phyloP scores from a whole-genome alignment of 1,140 invertebrate genomes.

The Orussus abietinus region DNA sequence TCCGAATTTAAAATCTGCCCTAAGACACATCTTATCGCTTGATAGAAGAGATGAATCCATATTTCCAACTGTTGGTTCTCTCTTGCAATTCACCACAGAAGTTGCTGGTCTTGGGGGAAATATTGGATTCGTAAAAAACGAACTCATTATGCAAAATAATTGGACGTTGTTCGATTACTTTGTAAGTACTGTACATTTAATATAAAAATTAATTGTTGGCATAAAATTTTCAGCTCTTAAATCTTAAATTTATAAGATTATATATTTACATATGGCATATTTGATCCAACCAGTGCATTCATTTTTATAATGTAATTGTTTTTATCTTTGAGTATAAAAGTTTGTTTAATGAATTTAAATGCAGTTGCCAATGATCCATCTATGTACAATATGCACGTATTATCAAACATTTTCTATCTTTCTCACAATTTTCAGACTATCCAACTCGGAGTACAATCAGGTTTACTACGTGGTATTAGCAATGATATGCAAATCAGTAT shows the following conservation, averaged over 20 bases:
- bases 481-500: slow-evolving; percentile 63
- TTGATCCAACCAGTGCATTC: slow-evolving; percentile 7
- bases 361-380: too few species aligned
- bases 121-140: slow-evolving; percentile 80
- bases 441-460: slow-evolving; percentile 68
- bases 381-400: too few species aligned
- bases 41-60: slow-evolving; percentile 76
- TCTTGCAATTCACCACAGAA: slow-evolving; percentile 70
- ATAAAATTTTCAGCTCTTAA: slow-evolving; percentile 1
- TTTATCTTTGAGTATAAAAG: slow-evolving; percentile 2
- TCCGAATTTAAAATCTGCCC: slow-evolving; percentile 78
- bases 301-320: slow-evolving; percentile 9
- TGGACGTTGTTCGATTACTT: slow-evolving; percentile 61
- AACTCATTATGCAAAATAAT: slow-evolving; percentile 75
- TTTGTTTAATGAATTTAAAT: slow-evolving; percentile 7
- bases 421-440: slow-evolving; percentile 60
- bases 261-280: slow-evolving; percentile 1
- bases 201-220: slow-evolving; percentile 4
- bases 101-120: slow-evolving; percentile 84
- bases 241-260: neutral
- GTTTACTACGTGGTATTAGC: slow-evolving; percentile 64
- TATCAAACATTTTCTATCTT: slow-evolving; percentile 19
- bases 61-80: slow-evolving; percentile 69
- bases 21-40: slow-evolving; percentile 71
- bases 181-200: slow-evolving; percentile 55